Evolutionary conservation across 2,113 vertebrate genomes (phyloP).

Genomic region (Pangasianodon gigas): DNA sequence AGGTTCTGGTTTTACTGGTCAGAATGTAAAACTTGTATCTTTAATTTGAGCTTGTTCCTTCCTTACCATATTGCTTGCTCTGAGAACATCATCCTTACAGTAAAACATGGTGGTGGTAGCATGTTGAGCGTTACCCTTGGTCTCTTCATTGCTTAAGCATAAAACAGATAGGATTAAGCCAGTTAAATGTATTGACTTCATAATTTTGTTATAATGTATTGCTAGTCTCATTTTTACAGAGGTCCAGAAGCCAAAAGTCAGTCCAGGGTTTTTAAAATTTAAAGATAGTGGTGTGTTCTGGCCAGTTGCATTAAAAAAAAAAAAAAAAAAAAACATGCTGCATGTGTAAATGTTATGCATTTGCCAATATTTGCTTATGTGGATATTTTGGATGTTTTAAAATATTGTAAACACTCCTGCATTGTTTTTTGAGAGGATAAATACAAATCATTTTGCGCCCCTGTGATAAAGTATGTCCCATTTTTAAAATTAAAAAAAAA

Average conservation of each 20-base stretch:
- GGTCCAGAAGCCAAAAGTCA: not conserved
- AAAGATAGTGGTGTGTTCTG: not conserved
- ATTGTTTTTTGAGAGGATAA: not conserved
- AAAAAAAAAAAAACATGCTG: not conserved
- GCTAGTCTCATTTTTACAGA: not conserved
- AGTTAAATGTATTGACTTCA: not conserved
- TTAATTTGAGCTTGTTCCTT: not conserved
- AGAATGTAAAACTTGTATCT: not conserved
- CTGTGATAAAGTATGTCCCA: not conserved
- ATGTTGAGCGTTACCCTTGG: not conserved
- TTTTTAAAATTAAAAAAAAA: not conserved
- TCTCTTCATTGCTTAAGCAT: not conserved
- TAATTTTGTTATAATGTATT: not conserved
- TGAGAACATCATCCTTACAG: not conserved
- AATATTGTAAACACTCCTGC: not conserved
- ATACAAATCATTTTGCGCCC: not conserved
- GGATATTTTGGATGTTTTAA: not conserved
- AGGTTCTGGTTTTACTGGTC: not conserved
- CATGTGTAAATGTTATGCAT: not conserved
- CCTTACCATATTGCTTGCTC: not conserved
- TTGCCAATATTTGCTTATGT: not conserved
- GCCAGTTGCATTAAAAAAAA: not conserved
- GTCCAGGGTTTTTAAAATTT: not conserved
- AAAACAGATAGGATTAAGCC: not conserved
- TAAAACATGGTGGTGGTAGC: not conserved